phyloP scores from a whole-genome alignment of 1,140 invertebrate species.

The Periplaneta americana region DNA sequence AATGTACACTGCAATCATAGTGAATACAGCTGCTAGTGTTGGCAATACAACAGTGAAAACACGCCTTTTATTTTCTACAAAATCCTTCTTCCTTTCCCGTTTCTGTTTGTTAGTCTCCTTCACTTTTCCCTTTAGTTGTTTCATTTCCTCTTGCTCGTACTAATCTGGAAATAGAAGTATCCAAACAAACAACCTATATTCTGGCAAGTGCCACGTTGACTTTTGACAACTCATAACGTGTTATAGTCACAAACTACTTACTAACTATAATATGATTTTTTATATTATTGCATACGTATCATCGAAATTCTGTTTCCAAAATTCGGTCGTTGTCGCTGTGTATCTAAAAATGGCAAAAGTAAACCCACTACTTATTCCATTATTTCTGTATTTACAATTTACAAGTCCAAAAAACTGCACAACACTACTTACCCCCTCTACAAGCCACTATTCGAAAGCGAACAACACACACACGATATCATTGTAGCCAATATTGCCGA shows the following conservation, averaged over 20 bases:
- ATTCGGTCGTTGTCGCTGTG: too few species aligned
- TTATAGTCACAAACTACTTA: not conserved
- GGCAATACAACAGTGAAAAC: conserved; percentile 70
- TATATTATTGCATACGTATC: not conserved
- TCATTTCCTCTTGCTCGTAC: conserved; percentile 44
- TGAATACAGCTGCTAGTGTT: conserved; percentile 55
- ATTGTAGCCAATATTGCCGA: too few species aligned
- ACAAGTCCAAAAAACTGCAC: too few species aligned
- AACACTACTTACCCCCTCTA: too few species aligned
- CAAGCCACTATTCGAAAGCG: too few species aligned
- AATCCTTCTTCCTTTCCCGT: conserved; percentile 74
- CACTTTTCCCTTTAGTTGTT: conserved; percentile 70
- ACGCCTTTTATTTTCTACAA: conserved; percentile 68
- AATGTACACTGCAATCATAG: conserved; percentile 69
- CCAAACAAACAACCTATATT: not conserved
- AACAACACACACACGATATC: too few species aligned
- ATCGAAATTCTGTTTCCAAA: too few species aligned
- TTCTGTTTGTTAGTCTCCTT: conserved; percentile 82
- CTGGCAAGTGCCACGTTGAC: not conserved
- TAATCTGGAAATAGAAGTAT: conserved; percentile 7
- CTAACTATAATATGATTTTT: not conserved
- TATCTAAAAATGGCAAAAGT: too few species aligned
- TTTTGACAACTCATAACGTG: not conserved
- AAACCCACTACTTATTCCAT: too few species aligned
- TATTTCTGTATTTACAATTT: too few species aligned